A percentile compares a stretch with the other conserved stretches of the same genome.
Conservation (phyloP, 2,888 invertebrate genomes). For the Neocrepidodera transversa region DNA sequence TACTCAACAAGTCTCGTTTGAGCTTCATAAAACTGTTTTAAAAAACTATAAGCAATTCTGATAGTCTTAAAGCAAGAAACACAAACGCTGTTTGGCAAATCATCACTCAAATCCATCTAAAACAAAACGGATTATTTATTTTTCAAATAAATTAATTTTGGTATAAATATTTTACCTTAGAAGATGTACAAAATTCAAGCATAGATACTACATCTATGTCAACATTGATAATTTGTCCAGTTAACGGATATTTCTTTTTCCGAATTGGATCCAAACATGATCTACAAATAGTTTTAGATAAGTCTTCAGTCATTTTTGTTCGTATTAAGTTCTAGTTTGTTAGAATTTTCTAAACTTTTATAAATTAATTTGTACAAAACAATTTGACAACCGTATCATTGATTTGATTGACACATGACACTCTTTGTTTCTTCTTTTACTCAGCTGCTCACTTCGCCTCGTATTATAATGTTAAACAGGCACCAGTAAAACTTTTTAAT, state of each 20-base stretch:
- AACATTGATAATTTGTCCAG: background rate
- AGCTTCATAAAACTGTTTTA: constrained; percentile 27
- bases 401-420: too few species aligned
- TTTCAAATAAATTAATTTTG: background rate
- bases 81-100: constrained; percentile 24
- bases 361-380: too few species aligned
- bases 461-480: too few species aligned
- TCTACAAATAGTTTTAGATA: constrained; percentile 2
- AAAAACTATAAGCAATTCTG: constrained; percentile 25
- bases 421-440: too few species aligned
- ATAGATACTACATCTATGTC: constrained; percentile 13
- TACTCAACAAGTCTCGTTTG: constrained; percentile 1
- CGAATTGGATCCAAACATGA: constrained; percentile 11
- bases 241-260: constrained; percentile 13
- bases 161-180: constrained; percentile 10
- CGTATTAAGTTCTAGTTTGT: background rate
- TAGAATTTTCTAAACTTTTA: too few species aligned
- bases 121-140: background rate
- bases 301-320: background rate
- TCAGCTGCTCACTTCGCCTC: too few species aligned
- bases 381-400: too few species aligned
- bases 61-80: constrained; percentile 24
- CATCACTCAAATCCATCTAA: constrained; percentile 13
- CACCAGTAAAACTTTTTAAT: too few species aligned
- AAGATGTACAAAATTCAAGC: constrained; percentile 17